These are phyloP conservation scores for Caenorhabditis uteleia DNA, from an alignment of 2,888 invertebrate genomes.

Conservation along the genomic window DNA sequence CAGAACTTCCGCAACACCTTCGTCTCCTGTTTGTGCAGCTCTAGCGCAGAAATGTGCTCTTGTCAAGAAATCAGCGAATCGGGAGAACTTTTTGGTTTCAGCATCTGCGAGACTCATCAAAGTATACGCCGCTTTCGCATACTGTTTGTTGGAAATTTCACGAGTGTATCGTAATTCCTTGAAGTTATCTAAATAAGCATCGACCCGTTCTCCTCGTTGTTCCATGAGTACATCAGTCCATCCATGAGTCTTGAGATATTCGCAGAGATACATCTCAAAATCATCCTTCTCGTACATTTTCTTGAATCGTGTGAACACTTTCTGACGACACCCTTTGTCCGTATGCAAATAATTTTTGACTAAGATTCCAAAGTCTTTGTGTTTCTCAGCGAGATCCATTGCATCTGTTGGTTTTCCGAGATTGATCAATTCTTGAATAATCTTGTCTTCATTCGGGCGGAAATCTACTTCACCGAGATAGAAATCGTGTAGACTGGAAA, in stretches of 20 bases:
- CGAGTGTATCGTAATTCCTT: conserved; percentile 32
- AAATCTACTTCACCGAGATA: conserved; percentile 17
- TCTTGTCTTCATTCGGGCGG: conserved; percentile 13
- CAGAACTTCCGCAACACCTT: conserved; percentile 14
- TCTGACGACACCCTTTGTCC: conserved; percentile 8
- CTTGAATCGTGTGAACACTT: conserved; percentile 24
- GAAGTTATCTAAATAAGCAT: conserved; percentile 33
- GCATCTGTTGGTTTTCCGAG: conserved; percentile 17
- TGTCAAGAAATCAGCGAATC: conserved; percentile 20
- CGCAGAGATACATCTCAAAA: conserved; percentile 40
- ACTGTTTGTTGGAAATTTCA: conserved; percentile 33
- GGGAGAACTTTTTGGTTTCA: conserved; percentile 26
- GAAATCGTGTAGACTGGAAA: conserved; percentile 28
- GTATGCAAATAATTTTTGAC: conserved; percentile 15
- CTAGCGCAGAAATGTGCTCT: conserved; percentile 21
- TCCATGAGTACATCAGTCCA: conserved; percentile 21
- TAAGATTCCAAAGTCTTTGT: conserved; percentile 26
- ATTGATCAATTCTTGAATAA: conserved; percentile 13
- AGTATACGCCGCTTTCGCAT: conserved; percentile 31
- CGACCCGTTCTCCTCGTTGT: conserved; percentile 28
- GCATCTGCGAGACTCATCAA: conserved; percentile 32
- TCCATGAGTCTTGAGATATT: conserved; percentile 27
- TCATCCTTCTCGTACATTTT: conserved; percentile 20
- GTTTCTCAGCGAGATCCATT: conserved; percentile 22
- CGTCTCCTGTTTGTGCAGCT: not conserved